Percentiles rank a stretch among this genome's conserved stretches.
phyloP scores from a whole-genome alignment of 2,113 vertebrate genomes.

The Leuciscus idus region DNA sequence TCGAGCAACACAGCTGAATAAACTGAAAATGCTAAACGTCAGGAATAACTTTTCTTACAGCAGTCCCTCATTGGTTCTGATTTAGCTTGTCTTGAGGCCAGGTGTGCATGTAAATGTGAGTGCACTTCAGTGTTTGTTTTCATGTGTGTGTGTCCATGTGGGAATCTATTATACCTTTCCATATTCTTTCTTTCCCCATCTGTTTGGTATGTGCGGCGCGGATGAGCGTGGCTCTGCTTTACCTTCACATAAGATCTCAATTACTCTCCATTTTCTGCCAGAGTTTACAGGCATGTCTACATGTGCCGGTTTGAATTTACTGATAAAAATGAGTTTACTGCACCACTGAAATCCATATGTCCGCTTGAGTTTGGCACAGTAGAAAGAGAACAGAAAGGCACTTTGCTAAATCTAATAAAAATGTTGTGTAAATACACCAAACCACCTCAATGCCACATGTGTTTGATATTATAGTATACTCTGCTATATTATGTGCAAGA shows the following conservation, averaged over 20 bases:
- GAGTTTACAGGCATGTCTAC: conserved; percentile 48
- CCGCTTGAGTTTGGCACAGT: conserved; percentile 22
- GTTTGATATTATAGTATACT: conserved; percentile 35
- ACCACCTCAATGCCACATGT: conserved; percentile 22
- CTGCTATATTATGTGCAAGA: not conserved
- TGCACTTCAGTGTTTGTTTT: conserved; percentile 23
- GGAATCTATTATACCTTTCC: conserved; percentile 38
- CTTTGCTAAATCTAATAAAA: conserved; percentile 47
- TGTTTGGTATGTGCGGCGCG: conserved; percentile 41
- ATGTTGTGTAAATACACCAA: conserved; percentile 33
- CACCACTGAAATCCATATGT: conserved; percentile 35
- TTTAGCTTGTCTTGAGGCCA: conserved; percentile 46
- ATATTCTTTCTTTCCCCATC: conserved; percentile 28
- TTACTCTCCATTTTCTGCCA: conserved; percentile 55
- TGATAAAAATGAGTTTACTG: conserved; percentile 45
- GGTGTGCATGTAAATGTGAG: not conserved
- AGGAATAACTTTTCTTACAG: conserved; percentile 42
- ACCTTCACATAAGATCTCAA: conserved; percentile 55
- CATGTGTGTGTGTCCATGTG: not conserved
- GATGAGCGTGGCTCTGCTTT: conserved; percentile 26
- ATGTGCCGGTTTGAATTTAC: conserved; percentile 48
- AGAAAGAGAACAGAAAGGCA: conserved; percentile 41
- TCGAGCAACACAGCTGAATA: conserved; percentile 32
- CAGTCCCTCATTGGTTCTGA: conserved; percentile 42
- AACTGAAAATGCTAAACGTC: conserved; percentile 38